Conservation (phyloP, 2,113 vertebrate species). For the Myrmecophaga tridactyla region DNA sequence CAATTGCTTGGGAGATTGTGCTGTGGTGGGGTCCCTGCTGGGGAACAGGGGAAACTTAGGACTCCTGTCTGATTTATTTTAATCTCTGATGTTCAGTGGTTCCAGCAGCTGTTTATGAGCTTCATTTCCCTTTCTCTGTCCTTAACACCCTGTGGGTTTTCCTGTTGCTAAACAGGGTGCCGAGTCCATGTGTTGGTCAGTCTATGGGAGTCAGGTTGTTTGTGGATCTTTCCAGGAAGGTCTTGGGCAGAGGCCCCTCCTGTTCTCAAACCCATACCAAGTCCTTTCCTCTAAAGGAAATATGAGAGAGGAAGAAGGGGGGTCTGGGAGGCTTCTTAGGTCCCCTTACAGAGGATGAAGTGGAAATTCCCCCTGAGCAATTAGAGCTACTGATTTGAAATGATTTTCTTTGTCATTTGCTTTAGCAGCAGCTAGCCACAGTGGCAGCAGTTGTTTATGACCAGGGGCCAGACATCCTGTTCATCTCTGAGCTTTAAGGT, state of each 20-base stretch:
- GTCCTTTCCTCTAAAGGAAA: conserved; percentile 47
- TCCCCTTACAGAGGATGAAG: not conserved
- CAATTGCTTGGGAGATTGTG: not conserved
- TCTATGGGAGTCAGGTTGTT: not conserved
- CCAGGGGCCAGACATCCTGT: not conserved
- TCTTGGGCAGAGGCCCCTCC: conserved; percentile 1
- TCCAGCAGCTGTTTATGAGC: conserved; percentile 39
- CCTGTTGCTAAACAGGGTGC: conserved; percentile 56
- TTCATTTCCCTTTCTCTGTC: conserved; percentile 60
- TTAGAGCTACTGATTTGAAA: not conserved
- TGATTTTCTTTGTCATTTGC: not conserved
- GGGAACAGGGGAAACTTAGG: conserved; percentile 18
- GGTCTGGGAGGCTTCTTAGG: not conserved
- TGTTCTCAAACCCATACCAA: not conserved
- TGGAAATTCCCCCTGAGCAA: not conserved
- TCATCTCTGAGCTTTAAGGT: not conserved
- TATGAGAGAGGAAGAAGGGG: not conserved
- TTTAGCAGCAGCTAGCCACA: not conserved
- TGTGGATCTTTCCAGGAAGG: conserved; percentile 57
- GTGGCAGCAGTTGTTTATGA: not conserved
- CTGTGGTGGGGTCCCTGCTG: not conserved
- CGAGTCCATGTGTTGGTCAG: conserved; percentile 8
- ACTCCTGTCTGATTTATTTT: conserved; percentile 9
- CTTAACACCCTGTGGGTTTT: conserved; percentile 51
- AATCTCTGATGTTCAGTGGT: conserved; percentile 51